These are phyloP conservation scores for Falcaria lacertinaria DNA, from an alignment of 2,888 invertebrate genomes.

Conservation along the genomic window DNA sequence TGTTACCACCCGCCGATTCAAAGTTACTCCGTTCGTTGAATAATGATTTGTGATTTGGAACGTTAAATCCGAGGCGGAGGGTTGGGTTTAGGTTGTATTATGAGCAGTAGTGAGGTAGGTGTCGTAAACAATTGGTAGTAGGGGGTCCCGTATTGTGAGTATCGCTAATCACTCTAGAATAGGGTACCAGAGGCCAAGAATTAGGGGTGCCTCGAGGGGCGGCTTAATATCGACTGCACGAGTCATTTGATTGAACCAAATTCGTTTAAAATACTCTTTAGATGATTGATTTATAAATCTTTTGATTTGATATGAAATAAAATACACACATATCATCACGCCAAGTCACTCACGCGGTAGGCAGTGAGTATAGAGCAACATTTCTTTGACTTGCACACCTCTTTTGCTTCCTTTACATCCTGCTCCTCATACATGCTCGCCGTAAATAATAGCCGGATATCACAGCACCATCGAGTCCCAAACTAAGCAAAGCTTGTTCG, in stretches of 20 bases:
- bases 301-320: no score
- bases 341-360: no score
- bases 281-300: background rate
- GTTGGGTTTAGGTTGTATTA: slow-evolving; percentile 26
- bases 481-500: no score
- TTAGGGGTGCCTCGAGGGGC: slow-evolving; percentile 44
- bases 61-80: slow-evolving; percentile 12
- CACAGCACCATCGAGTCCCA: no score
- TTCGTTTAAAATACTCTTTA: slow-evolving; percentile 17
- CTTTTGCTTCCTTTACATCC: no score
- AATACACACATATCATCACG: no score
- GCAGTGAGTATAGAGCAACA: no score
- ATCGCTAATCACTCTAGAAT: slow-evolving; percentile 55
- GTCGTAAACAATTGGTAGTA: slow-evolving; percentile 59
- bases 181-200: slow-evolving; percentile 24
- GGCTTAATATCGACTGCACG: slow-evolving; percentile 46
- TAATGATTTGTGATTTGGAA: slow-evolving; percentile 9
- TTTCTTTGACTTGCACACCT: no score
- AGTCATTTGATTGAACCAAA: slow-evolving; percentile 22
- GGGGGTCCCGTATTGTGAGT: slow-evolving; percentile 43
- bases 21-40: slow-evolving; percentile 38
- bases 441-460: no score
- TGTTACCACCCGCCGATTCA: slow-evolving; percentile 73
- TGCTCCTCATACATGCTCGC: no score
- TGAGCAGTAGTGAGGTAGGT: slow-evolving; percentile 46